Conservation (phyloP, 2,888 invertebrate genomes). For the Dryobotodes eremita region DNA sequence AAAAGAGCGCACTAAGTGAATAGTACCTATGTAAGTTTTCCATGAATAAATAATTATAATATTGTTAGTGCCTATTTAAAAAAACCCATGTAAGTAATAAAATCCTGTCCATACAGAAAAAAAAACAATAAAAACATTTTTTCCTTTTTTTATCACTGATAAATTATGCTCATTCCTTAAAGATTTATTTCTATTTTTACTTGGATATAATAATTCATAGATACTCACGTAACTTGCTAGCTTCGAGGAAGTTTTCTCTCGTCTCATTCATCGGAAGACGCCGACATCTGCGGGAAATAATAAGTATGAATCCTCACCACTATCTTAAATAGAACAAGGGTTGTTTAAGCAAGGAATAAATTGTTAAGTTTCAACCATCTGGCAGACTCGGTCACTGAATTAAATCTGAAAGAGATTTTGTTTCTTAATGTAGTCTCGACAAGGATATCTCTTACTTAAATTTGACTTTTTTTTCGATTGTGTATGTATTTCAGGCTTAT, state of each 20-base stretch:
- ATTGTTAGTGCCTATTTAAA: neutral
- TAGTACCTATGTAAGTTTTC: neutral
- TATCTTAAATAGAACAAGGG: constrained; percentile 34
- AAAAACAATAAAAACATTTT: neutral
- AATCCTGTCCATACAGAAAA: neutral
- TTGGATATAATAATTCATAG: constrained; percentile 32
- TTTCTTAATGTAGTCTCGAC: constrained; percentile 31
- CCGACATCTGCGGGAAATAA: constrained; percentile 63
- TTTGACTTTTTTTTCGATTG: constrained; percentile 16
- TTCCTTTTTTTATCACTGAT: neutral
- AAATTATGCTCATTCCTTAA: constrained; percentile 1
- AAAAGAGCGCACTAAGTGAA: neutral
- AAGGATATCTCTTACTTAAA: constrained; percentile 30
- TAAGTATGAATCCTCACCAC: constrained; percentile 36
- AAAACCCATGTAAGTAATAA: neutral
- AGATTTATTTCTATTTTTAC: constrained; percentile 5
- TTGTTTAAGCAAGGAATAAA: constrained; percentile 42
- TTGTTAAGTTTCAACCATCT: constrained; percentile 43
- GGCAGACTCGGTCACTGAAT: constrained; percentile 20
- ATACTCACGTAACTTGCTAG: constrained; percentile 59
- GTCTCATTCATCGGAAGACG: constrained; percentile 40
- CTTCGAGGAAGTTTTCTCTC: constrained; percentile 25
- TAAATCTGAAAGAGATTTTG: constrained; percentile 50
- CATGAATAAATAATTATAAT: neutral
- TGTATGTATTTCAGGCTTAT: neutral